phyloP scores from a whole-genome alignment of 2,888 invertebrate genomes.

The Furcula furcula region DNA sequence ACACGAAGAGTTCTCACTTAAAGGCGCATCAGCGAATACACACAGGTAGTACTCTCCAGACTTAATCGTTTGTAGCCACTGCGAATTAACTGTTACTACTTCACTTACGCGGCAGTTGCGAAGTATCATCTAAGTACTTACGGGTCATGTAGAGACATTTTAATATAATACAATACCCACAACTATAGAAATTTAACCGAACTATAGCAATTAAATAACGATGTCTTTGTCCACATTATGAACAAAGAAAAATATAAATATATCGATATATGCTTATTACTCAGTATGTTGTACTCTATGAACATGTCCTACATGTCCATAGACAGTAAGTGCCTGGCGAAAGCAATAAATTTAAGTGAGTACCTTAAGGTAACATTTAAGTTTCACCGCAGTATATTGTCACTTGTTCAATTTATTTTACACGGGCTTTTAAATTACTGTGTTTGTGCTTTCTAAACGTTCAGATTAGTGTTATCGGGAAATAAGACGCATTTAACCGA shows the following conservation, averaged over 20 bases:
- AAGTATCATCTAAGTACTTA: constrained; percentile 7
- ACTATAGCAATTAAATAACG: too few species aligned
- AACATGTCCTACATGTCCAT: too few species aligned
- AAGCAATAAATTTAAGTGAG: too few species aligned
- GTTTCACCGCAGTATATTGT: constrained; percentile 29
- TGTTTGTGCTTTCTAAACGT: constrained; percentile 34
- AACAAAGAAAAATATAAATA: too few species aligned
- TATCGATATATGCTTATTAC: too few species aligned
- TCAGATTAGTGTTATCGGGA: constrained; percentile 3
- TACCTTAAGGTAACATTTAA: constrained; percentile 26
- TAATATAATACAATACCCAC: too few species aligned
- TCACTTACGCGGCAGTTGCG: constrained; percentile 20
- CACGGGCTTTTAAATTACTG: constrained; percentile 31
- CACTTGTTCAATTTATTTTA: constrained; percentile 43
- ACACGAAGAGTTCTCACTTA: constrained; percentile 98
- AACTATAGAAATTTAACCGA: too few species aligned
- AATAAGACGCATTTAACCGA: neutral
- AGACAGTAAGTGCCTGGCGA: constrained; percentile 18
- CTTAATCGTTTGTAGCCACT: constrained; percentile 5
- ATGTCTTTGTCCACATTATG: too few species aligned
- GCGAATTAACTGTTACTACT: constrained; percentile 17
- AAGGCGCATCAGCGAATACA: constrained; percentile 99
- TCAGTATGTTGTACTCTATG: too few species aligned
- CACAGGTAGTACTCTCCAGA: constrained; percentile 87
- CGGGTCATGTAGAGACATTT: too few species aligned